Evolutionary conservation across 2,113 vertebrate species (phyloP).

Genomic region (Gambusia holbrooki): DNA sequence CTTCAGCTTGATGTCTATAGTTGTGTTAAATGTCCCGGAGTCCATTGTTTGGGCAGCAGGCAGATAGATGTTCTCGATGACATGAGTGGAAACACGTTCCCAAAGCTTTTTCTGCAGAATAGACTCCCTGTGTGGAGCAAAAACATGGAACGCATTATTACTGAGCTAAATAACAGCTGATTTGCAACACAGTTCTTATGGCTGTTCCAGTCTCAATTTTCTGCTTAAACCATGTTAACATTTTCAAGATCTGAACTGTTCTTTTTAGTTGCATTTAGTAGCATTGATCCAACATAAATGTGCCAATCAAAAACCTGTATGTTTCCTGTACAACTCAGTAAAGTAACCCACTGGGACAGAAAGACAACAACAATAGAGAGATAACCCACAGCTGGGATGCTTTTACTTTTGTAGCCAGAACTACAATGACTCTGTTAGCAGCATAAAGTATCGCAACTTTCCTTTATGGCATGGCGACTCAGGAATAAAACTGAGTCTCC

Average conservation of each 20-base stretch:
- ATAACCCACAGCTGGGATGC: not conserved
- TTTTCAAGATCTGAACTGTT: not conserved
- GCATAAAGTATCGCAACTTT: constrained; percentile 36
- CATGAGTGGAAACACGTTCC: constrained; percentile 97
- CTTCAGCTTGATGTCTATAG: constrained; percentile 97
- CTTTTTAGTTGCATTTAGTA: not conserved
- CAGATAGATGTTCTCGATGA: constrained; percentile 99
- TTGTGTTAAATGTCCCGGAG: constrained; percentile 98
- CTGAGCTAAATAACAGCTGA: not conserved
- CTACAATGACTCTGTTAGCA: constrained; percentile 41
- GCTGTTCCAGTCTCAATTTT: constrained; percentile 3
- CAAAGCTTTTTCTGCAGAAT: constrained; percentile 96
- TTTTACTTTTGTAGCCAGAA: constrained; percentile 6
- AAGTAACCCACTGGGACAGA: not conserved
- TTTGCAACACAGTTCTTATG: not conserved
- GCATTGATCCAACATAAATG: not conserved
- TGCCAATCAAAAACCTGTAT: constrained; percentile 7
- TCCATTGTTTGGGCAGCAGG: constrained; percentile 96
- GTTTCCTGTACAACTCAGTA: constrained; percentile 4
- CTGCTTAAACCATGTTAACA: not conserved
- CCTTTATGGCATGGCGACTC: constrained; percentile 41
- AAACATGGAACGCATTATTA: not conserved
- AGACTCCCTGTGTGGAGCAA: constrained; percentile 86
- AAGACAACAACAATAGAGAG: constrained; percentile 31
- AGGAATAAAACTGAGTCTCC: constrained; percentile 61